Evolutionary conservation across 2,888 invertebrate genomes (phyloP), one percentile per base, ranked within the genome.

Genomic region (Crocallis elinguaria): DNA sequence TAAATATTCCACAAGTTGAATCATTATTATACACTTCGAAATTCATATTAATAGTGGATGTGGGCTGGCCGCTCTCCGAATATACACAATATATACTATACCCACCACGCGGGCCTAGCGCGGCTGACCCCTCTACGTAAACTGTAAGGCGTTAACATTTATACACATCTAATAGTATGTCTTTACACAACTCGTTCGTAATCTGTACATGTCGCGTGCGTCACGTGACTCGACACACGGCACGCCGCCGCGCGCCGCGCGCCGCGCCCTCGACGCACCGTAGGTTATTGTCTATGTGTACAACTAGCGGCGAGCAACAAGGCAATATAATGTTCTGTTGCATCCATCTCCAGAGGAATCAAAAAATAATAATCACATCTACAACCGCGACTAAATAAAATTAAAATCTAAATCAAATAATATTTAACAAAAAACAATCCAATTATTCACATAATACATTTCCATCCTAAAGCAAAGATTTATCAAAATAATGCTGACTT

Each of bases 1-100:
- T 85, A 82, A 87, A 86, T 86, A 87, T 84, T 82, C 76, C 76
- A 79, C 81, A 75, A 67, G 70, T 79, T 80, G 79, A 79, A 88
- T 83, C 70, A 77, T 76, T 84, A 87, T 85, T 84, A 84, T 87
- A 88, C 86, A 88, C 75, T 75, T 73, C 69, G 67, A 75, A 82
- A 79, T 57, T 60, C 60, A 56, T 56, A 54, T 55, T 33, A 44
- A 12, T 36, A 46, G 12, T 41, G 38, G 13, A 14, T 3, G 29
- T 37, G 35, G 25, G 38, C 25, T 16, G 49, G 39, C 45, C 55
- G 53, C 60, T 49, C 30, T 64, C 64, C 75, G 60, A 75, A 78
- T 80, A 81, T 81, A 81, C 80, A 81, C 64, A n/a, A n/a, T n/a
- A n/a, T n/a, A 77, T 70, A 73, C 12, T 4, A 25, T 9, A 9